Evolutionary conservation across 2,113 vertebrate genomes (phyloP).

Genomic region (Strigops habroptila): DNA sequence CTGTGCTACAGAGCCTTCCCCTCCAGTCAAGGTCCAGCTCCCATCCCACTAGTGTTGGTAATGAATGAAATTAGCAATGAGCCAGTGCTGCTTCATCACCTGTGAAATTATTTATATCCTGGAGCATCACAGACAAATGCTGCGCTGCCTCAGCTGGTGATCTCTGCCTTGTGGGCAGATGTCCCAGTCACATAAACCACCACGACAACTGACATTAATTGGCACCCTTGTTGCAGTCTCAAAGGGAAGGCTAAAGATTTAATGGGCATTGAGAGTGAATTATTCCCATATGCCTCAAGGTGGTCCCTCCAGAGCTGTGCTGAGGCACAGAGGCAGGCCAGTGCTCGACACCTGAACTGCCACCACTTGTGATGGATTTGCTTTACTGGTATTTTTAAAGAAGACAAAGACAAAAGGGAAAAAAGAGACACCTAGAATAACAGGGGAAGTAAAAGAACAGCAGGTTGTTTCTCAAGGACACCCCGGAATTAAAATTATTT

Average conservation of each 20-base stretch:
- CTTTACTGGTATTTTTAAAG: not conserved
- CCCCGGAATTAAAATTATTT: not conserved
- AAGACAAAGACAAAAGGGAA: not conserved
- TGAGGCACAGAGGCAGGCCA: not conserved
- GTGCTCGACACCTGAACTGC: not conserved
- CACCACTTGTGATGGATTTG: not conserved
- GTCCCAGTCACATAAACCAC: conserved; percentile 6
- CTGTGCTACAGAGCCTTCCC: not conserved
- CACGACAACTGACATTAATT: conserved; percentile 28
- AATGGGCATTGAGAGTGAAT: conserved; percentile 42
- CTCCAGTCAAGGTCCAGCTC: not conserved
- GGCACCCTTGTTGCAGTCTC: not conserved
- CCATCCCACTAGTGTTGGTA: rapidly evolving
- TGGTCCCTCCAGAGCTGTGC: not conserved
- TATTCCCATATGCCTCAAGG: conserved; percentile 22
- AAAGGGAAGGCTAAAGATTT: conserved; percentile 26
- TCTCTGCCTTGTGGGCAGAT: not conserved
- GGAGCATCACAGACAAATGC: not conserved
- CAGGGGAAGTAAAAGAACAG: not conserved
- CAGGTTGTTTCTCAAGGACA: not conserved
- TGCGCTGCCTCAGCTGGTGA: not conserved
- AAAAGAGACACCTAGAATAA: not conserved
- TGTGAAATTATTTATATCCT: not conserved
- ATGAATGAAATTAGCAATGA: not conserved
- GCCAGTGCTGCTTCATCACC: not conserved